phyloP scores from a whole-genome alignment of 2,797 vertebrate genomes.

The Chelonia mydas region DNA sequence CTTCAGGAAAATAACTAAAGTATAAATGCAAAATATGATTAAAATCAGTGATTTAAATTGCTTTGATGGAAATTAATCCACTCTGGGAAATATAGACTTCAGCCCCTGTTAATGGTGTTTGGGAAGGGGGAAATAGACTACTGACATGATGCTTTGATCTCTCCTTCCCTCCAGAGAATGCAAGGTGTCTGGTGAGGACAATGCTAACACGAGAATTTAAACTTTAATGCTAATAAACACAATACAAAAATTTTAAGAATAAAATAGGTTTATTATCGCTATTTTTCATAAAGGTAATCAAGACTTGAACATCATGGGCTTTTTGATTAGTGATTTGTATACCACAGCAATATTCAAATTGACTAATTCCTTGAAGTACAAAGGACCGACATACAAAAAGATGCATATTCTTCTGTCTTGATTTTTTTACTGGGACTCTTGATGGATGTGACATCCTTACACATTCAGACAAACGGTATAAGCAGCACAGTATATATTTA shows the following conservation, averaged over 20 bases:
- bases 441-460: conserved; percentile 46
- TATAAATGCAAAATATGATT: not conserved
- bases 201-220: not conserved
- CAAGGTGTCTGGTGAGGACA: not conserved
- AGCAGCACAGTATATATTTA: conserved; percentile 52
- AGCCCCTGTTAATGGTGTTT: not conserved
- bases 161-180: not conserved
- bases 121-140: not conserved
- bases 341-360: conserved; percentile 41
- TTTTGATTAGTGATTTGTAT: conserved; percentile 55
- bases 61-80: not conserved
- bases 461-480: conserved; percentile 54
- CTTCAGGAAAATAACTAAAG: not conserved
- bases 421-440: conserved; percentile 42
- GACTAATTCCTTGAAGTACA: conserved; percentile 60
- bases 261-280: conserved; percentile 82
- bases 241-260: conserved; percentile 73
- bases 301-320: conserved; percentile 37
- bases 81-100: rapidly evolving
- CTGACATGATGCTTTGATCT: not conserved
- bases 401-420: conserved; percentile 60
- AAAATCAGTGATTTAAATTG: not conserved
- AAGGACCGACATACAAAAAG: conserved; percentile 69
- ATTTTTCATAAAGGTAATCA: conserved; percentile 67
- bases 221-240: conserved; percentile 37